A percentile compares a stretch with the other conserved stretches of the same genome.
Evolutionary conservation across 1,140 invertebrate species (phyloP).

Genomic region (Bilobella aurantiaca): DNA sequence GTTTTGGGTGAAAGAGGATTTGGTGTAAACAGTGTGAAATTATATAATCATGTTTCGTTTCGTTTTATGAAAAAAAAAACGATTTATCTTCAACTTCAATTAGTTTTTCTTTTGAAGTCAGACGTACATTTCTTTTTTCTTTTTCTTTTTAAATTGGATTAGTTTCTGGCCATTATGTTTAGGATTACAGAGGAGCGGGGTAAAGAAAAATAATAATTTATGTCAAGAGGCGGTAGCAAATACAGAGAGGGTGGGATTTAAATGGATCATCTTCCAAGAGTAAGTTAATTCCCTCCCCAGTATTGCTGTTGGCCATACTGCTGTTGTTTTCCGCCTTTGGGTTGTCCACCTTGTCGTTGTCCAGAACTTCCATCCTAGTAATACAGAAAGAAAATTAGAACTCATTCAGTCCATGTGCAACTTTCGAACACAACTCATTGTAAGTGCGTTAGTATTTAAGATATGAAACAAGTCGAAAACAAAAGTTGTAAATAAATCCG

Average conservation of each 20-base stretch:
- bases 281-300: conserved; percentile 5
- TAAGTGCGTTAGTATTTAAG: background rate
- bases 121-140: no score
- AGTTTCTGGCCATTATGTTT: no score
- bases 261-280: background rate
- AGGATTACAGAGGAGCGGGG: no score
- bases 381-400: conserved; percentile 9
- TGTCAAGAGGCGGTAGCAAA: background rate
- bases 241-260: background rate
- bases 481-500: background rate
- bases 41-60: background rate
- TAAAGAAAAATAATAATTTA: conserved; percentile 11
- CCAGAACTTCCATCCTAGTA: conserved; percentile 29
- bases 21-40: background rate
- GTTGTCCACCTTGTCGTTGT: conserved; percentile 26
- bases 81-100: background rate
- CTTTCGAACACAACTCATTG: background rate
- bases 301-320: conserved; percentile 19
- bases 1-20: no score
- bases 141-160: no score
- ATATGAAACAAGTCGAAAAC: background rate
- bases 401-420: background rate
- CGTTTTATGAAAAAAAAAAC: background rate
- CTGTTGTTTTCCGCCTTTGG: conserved; percentile 26
- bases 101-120: background rate